Evolutionary conservation across 2,888 invertebrate genomes (phyloP).

Genomic region (Hybos culiciformis): DNA sequence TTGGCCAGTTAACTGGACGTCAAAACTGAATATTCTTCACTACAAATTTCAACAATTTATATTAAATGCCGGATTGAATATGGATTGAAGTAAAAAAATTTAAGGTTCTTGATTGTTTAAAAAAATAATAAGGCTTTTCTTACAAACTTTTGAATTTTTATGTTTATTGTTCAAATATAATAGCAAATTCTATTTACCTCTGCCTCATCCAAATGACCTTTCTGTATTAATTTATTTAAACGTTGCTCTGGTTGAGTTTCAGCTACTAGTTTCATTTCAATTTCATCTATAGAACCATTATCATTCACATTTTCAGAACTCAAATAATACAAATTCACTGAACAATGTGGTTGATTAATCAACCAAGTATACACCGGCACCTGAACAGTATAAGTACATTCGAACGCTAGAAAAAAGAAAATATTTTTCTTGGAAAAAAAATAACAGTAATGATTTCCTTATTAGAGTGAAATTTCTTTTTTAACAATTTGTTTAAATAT

Average conservation of each 20-base stretch:
- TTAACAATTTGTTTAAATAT: no score
- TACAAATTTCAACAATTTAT: no score
- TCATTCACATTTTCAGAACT: slow-evolving; percentile 19
- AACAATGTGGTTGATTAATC: slow-evolving; percentile 29
- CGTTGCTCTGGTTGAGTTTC: slow-evolving; percentile 34
- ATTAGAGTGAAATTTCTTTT: no score
- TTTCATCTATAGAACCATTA: slow-evolving; percentile 21
- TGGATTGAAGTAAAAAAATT: not conserved
- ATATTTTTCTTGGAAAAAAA: no score
- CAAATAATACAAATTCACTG: slow-evolving; percentile 32
- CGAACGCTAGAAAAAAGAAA: slow-evolving; percentile 21
- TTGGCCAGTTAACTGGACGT: no score
- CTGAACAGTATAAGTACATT: slow-evolving; percentile 27
- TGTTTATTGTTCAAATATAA: no score
- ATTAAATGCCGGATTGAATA: no score
- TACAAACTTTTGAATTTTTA: no score
- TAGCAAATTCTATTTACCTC: slow-evolving; percentile 23
- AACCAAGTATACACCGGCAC: slow-evolving; percentile 28
- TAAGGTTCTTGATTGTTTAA: no score
- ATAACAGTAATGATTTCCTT: no score
- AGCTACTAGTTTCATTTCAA: slow-evolving; percentile 31
- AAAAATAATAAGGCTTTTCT: no score
- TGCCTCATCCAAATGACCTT: slow-evolving; percentile 32
- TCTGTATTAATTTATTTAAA: slow-evolving; percentile 31
- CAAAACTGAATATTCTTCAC: no score